A percentile compares a stretch with the other conserved stretches of the same genome.
These are phyloP conservation scores for Apis laboriosa DNA, from an alignment of 1,140 invertebrate species.

Conservation along the genomic window DNA sequence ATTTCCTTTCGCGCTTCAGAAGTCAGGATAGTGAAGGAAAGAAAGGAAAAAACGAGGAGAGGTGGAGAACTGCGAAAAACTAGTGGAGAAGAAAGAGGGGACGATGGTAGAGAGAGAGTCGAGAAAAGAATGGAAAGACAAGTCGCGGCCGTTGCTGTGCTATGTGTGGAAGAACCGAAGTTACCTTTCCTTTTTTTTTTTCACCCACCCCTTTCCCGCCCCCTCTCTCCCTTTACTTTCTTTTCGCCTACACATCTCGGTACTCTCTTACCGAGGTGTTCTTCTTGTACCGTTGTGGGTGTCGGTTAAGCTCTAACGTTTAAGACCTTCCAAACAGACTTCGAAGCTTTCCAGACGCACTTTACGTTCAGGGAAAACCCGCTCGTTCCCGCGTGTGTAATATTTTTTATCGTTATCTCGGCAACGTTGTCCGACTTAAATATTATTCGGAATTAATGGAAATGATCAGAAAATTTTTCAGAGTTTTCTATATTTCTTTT, in stretches of 20 bases:
- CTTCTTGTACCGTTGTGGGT: constrained; percentile 22
- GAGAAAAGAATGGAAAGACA: constrained; percentile 38
- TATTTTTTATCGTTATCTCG: background rate
- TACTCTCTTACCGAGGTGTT: constrained; percentile 36
- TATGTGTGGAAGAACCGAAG: constrained; percentile 24
- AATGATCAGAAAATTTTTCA: too few relatives aligned
- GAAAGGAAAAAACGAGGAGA: background rate
- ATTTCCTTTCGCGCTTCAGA: constrained; percentile 51
- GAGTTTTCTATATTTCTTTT: background rate
- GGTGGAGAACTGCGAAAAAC: constrained; percentile 5
- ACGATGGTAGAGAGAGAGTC: background rate
- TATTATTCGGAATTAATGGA: background rate
- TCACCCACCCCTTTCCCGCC: background rate
- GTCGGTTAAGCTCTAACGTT: constrained; percentile 47
- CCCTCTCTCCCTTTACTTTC: constrained; percentile 14
- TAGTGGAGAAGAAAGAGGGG: background rate
- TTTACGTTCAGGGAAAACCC: background rate
- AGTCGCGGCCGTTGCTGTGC: constrained; percentile 9
- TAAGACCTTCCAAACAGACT: constrained; percentile 43
- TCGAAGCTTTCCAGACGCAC: constrained; percentile 43
- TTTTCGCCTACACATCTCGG: constrained; percentile 21
- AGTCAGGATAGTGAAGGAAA: constrained; percentile 41
- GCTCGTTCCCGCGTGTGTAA: background rate
- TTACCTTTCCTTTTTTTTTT: constrained; percentile 25
- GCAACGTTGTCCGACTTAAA: background rate